Base-by-base conservation (phyloP, 2,113 vertebrate genomes). In the Oryzias celebensis region DNA sequence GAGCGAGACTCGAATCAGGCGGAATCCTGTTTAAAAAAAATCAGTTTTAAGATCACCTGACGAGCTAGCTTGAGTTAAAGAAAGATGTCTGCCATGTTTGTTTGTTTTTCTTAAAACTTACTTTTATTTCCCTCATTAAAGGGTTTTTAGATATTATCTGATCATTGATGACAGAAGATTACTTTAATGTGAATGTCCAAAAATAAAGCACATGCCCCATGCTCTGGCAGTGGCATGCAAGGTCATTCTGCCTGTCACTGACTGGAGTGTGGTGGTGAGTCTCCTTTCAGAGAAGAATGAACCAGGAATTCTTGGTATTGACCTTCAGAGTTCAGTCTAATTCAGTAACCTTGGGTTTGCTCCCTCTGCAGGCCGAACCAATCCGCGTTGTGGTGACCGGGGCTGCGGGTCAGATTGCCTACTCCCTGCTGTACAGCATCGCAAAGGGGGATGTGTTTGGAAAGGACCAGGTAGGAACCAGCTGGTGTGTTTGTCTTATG, bases 361-460 rank as follows among this genome's bases (percentile, higher is more conserved):
- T 58, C 83, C 28, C 6, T 83, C 6, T 85, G 0, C 89, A 98
- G 96, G 78, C 91, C 81, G 93, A 95, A 57, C 91, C 95, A 2
- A 89, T 98, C 89, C 92, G 89, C 88, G 96, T 98, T 45, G 91
- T 99, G 81, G 95, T 99, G 80, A 99, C 96, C 1, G 96, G 97
- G 73, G 96, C 96, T 50, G 96, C 97, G 1, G 97, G 96, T 45
- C 97, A 99, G 85, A 99, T 99, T 45, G 96, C 97, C 24, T 99
- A 98, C 78, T 98, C 96, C 1, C 90, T 99, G 76, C 93, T 99
- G 45, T 98, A 94, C 91, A 94, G 95, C 88, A 96, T 99, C 63
- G 96, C 96, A 67, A 98, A 97, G 84, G 96, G 96, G 17, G 95
- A 98, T 92, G 95, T 98, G 81, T 98, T 99, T 7, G 97, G 97